Evolutionary conservation across 2,797 vertebrate genomes (phyloP).

Genomic region (Tamandua tetradactyla): DNA sequence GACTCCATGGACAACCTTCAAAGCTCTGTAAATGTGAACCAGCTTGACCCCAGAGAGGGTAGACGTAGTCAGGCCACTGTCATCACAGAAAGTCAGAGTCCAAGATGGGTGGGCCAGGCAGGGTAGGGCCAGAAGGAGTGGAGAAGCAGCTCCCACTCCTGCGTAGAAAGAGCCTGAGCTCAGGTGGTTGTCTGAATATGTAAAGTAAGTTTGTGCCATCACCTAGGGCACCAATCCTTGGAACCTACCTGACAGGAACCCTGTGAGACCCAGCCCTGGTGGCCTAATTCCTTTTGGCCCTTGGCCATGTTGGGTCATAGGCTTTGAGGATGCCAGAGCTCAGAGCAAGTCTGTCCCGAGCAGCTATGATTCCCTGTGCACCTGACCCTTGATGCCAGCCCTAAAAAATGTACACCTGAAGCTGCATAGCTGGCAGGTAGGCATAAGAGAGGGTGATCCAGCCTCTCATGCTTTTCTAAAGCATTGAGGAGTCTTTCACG

Average conservation of each 20-base stretch:
- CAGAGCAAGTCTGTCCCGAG: background rate
- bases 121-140: background rate
- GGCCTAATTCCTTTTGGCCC: background rate
- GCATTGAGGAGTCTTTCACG: background rate
- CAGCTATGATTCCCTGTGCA: background rate
- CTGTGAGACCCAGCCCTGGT: background rate
- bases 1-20: constrained; percentile 1
- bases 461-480: background rate
- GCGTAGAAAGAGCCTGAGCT: background rate
- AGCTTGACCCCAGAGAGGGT: background rate
- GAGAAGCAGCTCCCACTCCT: background rate
- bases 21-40: background rate
- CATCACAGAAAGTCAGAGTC: constrained; percentile 15
- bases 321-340: background rate
- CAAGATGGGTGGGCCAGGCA: background rate
- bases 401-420: background rate
- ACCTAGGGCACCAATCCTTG: background rate
- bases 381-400: background rate
- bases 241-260: background rate
- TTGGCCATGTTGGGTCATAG: background rate
- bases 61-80: background rate
- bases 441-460: background rate
- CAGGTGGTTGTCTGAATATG: background rate
- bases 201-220: background rate
- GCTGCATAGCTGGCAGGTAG: background rate